phyloP scores from a whole-genome alignment of 2,797 vertebrate species.

The Argyrosomus regius region DNA sequence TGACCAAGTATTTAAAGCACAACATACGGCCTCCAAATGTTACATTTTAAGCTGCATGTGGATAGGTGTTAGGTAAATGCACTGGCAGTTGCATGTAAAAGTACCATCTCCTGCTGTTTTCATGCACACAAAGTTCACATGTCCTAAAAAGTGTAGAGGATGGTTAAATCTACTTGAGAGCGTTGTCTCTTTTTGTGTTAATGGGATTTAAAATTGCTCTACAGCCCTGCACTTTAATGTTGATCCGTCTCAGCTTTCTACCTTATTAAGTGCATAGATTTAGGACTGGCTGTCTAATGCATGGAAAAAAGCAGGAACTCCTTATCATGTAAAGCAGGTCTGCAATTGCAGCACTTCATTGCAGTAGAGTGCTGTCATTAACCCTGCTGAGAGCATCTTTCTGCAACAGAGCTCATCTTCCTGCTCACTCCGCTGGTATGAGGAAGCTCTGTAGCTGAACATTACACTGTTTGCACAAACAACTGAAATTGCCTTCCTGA shows the following conservation, averaged over 20 bases:
- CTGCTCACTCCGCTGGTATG: slow-evolving; percentile 73
- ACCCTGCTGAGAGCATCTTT: slow-evolving; percentile 93
- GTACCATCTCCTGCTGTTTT: too few species aligned
- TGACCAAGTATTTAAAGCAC: too few species aligned
- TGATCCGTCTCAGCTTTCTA: not conserved
- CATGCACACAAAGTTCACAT: not conserved
- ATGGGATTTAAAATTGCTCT: not conserved
- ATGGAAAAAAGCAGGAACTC: not conserved
- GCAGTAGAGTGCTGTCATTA: slow-evolving; percentile 93
- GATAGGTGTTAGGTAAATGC: not conserved
- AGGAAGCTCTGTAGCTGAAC: slow-evolving; percentile 71
- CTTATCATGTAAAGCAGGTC: slow-evolving; percentile 89
- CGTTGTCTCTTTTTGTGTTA: not conserved
- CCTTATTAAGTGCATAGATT: not conserved
- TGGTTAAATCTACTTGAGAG: not conserved
- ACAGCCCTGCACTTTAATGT: not conserved
- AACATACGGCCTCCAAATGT: too few species aligned
- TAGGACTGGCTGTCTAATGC: slow-evolving; percentile 32
- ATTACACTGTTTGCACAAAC: slow-evolving; percentile 6
- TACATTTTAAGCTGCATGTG: not conserved
- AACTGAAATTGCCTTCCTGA: not conserved
- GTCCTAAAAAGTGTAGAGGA: not conserved
- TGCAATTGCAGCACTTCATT: slow-evolving; percentile 95
- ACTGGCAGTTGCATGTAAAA: not conserved
- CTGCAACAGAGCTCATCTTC: slow-evolving; percentile 72